Conservation (phyloP, 2,888 invertebrate genomes). For the Drosophila dives region DNA sequence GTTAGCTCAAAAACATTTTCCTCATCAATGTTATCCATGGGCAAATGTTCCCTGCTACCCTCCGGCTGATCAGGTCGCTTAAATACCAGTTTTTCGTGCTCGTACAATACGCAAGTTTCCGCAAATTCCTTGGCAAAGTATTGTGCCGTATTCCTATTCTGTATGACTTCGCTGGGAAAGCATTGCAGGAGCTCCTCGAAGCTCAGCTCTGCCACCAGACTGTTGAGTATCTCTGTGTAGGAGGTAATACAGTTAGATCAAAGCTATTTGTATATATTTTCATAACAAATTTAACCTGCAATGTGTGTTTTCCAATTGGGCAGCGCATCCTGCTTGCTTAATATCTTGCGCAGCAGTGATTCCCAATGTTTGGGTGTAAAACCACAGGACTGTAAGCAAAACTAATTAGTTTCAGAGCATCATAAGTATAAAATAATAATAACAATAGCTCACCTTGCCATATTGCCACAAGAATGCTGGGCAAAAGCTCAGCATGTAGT, state of each 20-base stretch:
- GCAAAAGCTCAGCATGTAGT: conserved; percentile 87
- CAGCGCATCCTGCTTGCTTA: conserved; percentile 81
- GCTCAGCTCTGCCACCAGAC: conserved; percentile 81
- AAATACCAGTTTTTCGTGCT: conserved; percentile 72
- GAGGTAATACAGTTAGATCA: neutral
- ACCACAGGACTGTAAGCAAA: conserved; percentile 77
- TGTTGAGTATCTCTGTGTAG: conserved; percentile 80
- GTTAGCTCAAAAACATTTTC: conserved; percentile 84
- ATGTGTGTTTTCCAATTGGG: conserved; percentile 82
- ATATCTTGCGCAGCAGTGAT: conserved; percentile 82
- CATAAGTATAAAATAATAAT: neutral
- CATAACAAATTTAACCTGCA: conserved; percentile 62
- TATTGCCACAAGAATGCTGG: conserved; percentile 88
- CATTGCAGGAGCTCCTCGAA: conserved; percentile 84
- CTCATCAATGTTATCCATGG: conserved; percentile 84
- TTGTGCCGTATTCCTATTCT: conserved; percentile 76
- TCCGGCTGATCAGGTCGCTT: conserved; percentile 45
- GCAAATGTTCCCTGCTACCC: conserved; percentile 70
- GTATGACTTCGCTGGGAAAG: conserved; percentile 83
- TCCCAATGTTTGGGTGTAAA: conserved; percentile 84
- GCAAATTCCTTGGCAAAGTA: conserved; percentile 76
- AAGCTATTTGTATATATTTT: neutral
- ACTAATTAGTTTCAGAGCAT: neutral
- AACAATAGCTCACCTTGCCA: conserved; percentile 86
- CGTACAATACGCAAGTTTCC: conserved; percentile 72